Conservation (phyloP, 2,797 vertebrate genomes). For the Lepidocolaptes lacrymiger region DNA sequence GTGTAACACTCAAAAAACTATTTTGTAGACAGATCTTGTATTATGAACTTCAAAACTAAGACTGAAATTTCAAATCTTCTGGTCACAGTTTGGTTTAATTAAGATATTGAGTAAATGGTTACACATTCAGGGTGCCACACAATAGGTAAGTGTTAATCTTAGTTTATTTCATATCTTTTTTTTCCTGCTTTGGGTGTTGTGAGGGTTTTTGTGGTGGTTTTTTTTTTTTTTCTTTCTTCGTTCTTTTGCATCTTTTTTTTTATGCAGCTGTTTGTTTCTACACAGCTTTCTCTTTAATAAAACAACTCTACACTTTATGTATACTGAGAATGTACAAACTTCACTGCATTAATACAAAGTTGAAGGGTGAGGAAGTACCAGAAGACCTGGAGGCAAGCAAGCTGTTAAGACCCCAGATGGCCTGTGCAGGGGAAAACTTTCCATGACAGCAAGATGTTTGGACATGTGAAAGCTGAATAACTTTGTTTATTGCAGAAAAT, state of each 20-base stretch:
- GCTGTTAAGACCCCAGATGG: background rate
- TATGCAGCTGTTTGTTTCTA: background rate
- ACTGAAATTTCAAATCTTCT: background rate
- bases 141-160: background rate
- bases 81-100: background rate
- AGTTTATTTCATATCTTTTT: background rate
- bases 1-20: background rate
- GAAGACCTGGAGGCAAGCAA: background rate
- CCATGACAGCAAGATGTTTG: background rate
- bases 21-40: background rate
- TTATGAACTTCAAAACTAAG: background rate
- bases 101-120: background rate
- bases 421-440: background rate
- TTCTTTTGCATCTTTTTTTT: background rate
- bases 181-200: background rate
- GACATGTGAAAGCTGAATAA: background rate
- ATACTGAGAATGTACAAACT: background rate
- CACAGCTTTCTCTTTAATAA: background rate
- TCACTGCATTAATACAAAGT: background rate
- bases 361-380: background rate
- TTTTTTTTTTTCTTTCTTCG: background rate
- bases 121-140: background rate
- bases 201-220: rapidly evolving
- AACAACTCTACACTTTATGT: background rate
- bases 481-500: background rate